Evolutionary conservation across 2,797 vertebrate species (phyloP), one percentile per base, ranked within the genome.

Genomic region (Anguilla marmorata): DNA sequence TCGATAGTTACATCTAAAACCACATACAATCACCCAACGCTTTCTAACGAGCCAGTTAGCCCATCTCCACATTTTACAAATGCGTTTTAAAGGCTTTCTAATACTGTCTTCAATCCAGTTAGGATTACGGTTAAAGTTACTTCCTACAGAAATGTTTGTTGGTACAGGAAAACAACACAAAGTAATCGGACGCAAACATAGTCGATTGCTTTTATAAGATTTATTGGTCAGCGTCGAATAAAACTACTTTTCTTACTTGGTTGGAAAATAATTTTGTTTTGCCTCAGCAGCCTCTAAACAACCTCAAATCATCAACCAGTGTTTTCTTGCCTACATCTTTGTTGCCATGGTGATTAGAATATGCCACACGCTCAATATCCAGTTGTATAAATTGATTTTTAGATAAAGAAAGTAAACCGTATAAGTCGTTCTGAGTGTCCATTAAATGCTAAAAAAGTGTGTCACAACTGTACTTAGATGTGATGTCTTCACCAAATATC

Each of bases 331-430:
- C 79, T 69, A 69, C 63, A 69, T 69, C 63, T 82, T 50, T 82
- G 79, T 82, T 82, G 79, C 79, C 79, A 82, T 82, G 79, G 79
- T 82, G 79, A 82, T 82, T 50, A 2, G 79, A n/a, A 48, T 82
- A 50, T n/a, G 45, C 45, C 79, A 48, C 45, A 82, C 21, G 63
- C 63, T 69, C 63, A n/a, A 69, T 58, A 27, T 69, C 24, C 63
- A 69, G 24, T 69, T 27, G 63, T 69, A 69, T 2, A 69, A 69
- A 69, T 27, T 24, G 24, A 69, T 27, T 69, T 4, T 24, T 69
- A 24, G 63, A 11, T 7, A 69, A 8, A 66, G 21, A 66, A 66
- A 69, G 63, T 63, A 63, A 63, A 21, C 60, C 16, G 19, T n/a
- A 8, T 69, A 69, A n/a, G 63, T 27, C 7, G 63, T n/a, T n/a